These are phyloP conservation scores for Poecilia wingei DNA, from an alignment of 2,797 vertebrate genomes.

Conservation along the genomic window DNA sequence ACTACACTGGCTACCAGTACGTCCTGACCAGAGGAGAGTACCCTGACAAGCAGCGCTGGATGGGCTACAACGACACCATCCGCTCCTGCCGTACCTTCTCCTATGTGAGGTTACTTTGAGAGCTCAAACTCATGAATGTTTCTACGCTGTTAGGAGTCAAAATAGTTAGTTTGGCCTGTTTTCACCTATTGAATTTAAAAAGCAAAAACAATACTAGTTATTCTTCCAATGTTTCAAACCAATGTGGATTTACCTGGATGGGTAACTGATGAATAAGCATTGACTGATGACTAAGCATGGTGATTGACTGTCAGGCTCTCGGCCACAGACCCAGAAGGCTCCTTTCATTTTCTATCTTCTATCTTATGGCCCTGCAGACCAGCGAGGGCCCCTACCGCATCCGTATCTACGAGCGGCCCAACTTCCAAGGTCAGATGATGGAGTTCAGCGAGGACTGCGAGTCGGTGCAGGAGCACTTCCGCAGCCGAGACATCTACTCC, in stretches of 20 bases:
- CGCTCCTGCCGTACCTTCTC: constrained; percentile 83
- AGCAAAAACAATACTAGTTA: background rate
- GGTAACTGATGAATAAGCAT: background rate
- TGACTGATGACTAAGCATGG: background rate
- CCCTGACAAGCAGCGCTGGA: constrained; percentile 83
- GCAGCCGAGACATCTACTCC: constrained; percentile 84
- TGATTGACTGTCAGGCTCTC: background rate
- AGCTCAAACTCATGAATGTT: background rate
- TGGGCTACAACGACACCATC: constrained; percentile 83
- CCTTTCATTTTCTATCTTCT: background rate
- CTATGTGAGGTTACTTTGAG: constrained; percentile 61
- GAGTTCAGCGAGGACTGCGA: constrained; percentile 86
- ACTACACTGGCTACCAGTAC: constrained; percentile 85
- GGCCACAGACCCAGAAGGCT: background rate
- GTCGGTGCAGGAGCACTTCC: constrained; percentile 86
- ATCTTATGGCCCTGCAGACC: background rate
- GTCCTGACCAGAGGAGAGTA: constrained; percentile 84
- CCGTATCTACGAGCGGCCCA: constrained; percentile 84
- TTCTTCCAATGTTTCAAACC: background rate
- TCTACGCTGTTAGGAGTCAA: background rate
- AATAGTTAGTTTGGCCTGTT: background rate
- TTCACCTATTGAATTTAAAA: background rate
- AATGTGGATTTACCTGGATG: background rate
- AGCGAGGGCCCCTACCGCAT: constrained; percentile 82
- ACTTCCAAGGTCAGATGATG: constrained; percentile 86